These are phyloP conservation scores for Sinocyclocheilus rhinocerous DNA, from an alignment of 2,113 vertebrate species.

Conservation along the genomic window DNA sequence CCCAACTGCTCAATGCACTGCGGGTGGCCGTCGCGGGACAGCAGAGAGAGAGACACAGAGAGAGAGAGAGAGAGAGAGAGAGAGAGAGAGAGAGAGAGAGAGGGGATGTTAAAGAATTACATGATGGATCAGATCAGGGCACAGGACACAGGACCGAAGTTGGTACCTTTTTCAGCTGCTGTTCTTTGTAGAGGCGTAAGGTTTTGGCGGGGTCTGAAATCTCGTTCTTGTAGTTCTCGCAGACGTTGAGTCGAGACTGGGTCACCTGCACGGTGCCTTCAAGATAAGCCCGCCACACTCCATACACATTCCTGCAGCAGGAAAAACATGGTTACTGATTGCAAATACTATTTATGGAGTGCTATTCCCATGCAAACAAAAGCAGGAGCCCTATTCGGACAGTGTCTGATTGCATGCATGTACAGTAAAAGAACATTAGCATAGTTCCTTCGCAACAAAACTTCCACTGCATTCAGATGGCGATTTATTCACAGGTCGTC, in stretches of 20 bases:
- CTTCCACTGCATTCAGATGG: no score
- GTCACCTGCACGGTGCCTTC: constrained; percentile 95
- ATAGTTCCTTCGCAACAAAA: no score
- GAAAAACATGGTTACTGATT: constrained; percentile 9
- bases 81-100: background rate
- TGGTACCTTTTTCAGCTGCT: constrained; percentile 92
- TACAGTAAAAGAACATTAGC: no score
- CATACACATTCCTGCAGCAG: constrained; percentile 88
- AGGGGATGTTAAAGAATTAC: background rate
- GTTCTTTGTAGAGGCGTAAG: constrained; percentile 93
- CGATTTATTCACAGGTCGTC: no score
- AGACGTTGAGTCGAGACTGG: constrained; percentile 93
- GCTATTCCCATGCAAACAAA: background rate
- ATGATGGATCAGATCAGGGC: background rate
- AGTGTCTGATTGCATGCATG: background rate
- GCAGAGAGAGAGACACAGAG: background rate
- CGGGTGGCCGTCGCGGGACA: constrained; percentile 48
- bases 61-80: background rate
- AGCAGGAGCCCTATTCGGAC: background rate
- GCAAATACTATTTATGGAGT: background rate
- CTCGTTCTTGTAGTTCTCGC: constrained; percentile 94
- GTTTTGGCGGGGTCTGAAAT: constrained; percentile 94
- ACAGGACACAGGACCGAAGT: background rate
- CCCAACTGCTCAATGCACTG: constrained; percentile 96
- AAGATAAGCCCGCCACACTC: constrained; percentile 93